Conservation (phyloP, 2,797 vertebrate species). For the Enteromius unitaeniatus region DNA sequence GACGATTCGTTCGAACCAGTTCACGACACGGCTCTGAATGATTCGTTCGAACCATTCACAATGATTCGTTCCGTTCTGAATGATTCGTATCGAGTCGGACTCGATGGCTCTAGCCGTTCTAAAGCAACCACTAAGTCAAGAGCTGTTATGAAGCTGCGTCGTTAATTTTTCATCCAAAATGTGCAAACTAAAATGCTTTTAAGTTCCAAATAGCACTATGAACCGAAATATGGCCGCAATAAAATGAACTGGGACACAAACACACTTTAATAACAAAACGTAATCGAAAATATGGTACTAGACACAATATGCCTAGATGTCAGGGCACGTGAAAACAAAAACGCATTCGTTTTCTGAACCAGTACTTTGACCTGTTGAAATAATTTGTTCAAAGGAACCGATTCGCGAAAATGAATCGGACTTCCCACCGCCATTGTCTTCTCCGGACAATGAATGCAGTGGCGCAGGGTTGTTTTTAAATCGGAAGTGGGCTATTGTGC, state of each 20-base stretch:
- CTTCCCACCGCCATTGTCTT: neutral
- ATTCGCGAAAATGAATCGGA: neutral
- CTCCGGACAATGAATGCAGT: neutral
- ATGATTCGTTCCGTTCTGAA: neutral
- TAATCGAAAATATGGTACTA: neutral
- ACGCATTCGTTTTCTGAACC: neutral
- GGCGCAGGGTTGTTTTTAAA: neutral
- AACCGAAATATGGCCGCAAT: neutral
- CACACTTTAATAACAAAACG: too few relatives aligned
- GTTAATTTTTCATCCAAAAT: neutral
- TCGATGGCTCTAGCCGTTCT: neutral
- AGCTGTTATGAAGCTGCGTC: too few relatives aligned
- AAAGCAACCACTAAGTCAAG: neutral
- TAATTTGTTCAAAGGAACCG: neutral
- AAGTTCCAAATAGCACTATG: neutral
- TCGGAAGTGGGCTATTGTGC: neutral
- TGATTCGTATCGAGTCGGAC: neutral
- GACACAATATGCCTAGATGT: neutral
- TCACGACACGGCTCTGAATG: neutral
- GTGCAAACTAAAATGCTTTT: neutral
- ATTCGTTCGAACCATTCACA: neutral
- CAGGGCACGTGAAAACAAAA: neutral
- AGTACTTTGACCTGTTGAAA: too few relatives aligned
- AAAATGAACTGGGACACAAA: neutral
- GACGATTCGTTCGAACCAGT: neutral